Evolutionary conservation across 2,797 vertebrate genomes (phyloP).

Genomic region (Knipowitschia caucasica): DNA sequence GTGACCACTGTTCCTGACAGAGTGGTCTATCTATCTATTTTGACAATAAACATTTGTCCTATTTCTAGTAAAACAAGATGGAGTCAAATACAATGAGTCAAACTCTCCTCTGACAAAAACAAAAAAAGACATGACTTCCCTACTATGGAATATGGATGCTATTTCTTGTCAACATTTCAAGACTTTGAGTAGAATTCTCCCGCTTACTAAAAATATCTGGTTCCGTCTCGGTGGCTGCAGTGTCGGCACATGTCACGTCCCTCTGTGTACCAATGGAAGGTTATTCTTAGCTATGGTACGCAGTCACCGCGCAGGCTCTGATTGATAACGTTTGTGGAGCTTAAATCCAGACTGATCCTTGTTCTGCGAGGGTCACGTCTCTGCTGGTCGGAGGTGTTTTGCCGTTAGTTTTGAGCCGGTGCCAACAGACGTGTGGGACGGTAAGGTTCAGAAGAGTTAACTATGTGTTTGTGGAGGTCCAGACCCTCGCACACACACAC

Average conservation of each 20-base stretch:
- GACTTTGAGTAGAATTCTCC: neutral
- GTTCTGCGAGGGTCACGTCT: conserved; percentile 35
- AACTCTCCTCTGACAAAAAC: too few species aligned
- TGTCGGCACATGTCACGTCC: neutral
- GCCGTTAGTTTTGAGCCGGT: conserved; percentile 30
- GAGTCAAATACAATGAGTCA: too few species aligned
- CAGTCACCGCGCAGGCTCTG: conserved; percentile 19
- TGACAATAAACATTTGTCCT: too few species aligned
- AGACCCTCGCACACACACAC: conserved; percentile 8
- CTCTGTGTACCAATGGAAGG: conserved; percentile 17
- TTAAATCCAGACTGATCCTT: conserved; percentile 31
- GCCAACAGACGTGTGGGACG: conserved; percentile 21
- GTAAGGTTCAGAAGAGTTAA: conserved; percentile 23
- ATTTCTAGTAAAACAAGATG: too few species aligned
- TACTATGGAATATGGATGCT: too few species aligned
- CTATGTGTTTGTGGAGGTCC: conserved; percentile 21
- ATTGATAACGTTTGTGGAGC: conserved; percentile 35
- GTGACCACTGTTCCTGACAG: too few species aligned
- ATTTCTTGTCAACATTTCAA: neutral
- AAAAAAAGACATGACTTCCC: too few species aligned
- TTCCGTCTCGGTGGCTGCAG: neutral
- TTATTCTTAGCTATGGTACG: conserved; percentile 28
- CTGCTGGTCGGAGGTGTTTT: conserved; percentile 33
- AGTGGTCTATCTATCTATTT: too few species aligned
- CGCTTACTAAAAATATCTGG: neutral